phyloP scores from a whole-genome alignment of 2,797 vertebrate genomes.

The Anguilla obscura region DNA sequence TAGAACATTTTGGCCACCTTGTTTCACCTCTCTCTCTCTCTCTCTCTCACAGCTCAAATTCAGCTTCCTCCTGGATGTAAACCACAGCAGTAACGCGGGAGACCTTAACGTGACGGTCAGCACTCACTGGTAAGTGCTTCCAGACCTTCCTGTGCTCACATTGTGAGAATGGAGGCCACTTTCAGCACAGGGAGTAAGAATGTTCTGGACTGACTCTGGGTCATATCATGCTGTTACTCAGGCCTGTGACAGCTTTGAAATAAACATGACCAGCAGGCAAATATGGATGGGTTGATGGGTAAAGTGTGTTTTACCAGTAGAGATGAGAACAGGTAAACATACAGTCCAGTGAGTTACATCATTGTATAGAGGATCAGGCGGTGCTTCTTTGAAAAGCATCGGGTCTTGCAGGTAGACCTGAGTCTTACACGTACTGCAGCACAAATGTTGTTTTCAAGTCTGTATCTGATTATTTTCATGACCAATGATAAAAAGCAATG shows the following conservation, averaged over 20 bases:
- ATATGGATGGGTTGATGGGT: background rate
- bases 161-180: slow-evolving; percentile 31
- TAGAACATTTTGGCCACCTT: background rate
- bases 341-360: background rate
- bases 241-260: background rate
- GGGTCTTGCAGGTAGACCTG: background rate
- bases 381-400: slow-evolving; percentile 18
- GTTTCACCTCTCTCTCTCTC: slow-evolving; percentile 16
- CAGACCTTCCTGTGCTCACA: background rate
- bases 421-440: background rate
- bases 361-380: background rate
- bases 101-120: slow-evolving; percentile 77
- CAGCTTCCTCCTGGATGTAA: slow-evolving; percentile 86
- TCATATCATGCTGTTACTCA: slow-evolving; percentile 1
- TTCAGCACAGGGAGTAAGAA: background rate
- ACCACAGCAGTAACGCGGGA: slow-evolving; percentile 79
- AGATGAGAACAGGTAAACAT: slow-evolving; percentile 27
- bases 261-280: slow-evolving; percentile 1
- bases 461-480: slow-evolving; percentile 15
- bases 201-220: slow-evolving; percentile 26
- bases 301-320: background rate
- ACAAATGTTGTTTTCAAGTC: background rate
- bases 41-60: slow-evolving; percentile 76
- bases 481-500: background rate
- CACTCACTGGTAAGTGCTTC: slow-evolving; percentile 75